These are phyloP conservation scores for Zaprionus camerounensis DNA, from an alignment of 1,140 invertebrate genomes.

Conservation along the genomic window DNA sequence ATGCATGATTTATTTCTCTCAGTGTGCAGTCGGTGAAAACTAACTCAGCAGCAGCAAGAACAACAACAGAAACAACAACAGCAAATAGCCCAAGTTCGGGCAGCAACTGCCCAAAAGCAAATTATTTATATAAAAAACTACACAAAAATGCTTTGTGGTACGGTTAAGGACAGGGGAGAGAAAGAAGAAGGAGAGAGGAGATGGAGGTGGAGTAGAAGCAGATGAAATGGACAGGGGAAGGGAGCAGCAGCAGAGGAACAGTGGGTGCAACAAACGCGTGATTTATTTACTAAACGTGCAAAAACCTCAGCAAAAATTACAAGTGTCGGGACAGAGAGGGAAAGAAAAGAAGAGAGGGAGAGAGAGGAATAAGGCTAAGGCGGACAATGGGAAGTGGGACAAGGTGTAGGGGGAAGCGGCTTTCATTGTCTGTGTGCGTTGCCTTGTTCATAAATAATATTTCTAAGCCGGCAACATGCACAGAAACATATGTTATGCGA, in stretches of 20 bases:
- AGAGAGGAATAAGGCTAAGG: not conserved
- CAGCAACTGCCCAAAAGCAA: constrained; percentile 45
- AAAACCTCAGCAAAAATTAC: constrained; percentile 80
- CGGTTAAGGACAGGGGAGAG: not conserved
- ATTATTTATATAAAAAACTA: constrained; percentile 82
- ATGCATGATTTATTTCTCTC: constrained; percentile 36
- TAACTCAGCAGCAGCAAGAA: constrained; percentile 17
- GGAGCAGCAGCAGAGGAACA: not conserved
- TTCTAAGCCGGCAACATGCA: constrained; percentile 73
- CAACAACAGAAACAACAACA: constrained; percentile 35
- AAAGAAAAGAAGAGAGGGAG: not conserved
- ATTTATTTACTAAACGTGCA: constrained; percentile 83
- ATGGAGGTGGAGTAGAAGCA: not conserved
- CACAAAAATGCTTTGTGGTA: constrained; percentile 49
- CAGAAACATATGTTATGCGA: constrained; percentile 69
- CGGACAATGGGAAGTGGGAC: not conserved
- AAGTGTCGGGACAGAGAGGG: constrained; percentile 41
- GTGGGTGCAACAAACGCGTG: constrained; percentile 65
- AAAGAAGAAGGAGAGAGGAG: not conserved
- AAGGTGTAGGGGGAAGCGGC: constrained; percentile 20
- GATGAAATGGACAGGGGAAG: not conserved
- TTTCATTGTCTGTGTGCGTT: constrained; percentile 71
- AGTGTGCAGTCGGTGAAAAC: constrained; percentile 24
- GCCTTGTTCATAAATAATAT: constrained; percentile 76
- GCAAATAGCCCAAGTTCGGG: constrained; percentile 55